A percentile compares a stretch with the other conserved stretches of the same genome.
These are phyloP conservation scores for Microctenopoma stevenorrisi DNA, from an alignment of 2,797 vertebrate species.

Conservation along the genomic window DNA sequence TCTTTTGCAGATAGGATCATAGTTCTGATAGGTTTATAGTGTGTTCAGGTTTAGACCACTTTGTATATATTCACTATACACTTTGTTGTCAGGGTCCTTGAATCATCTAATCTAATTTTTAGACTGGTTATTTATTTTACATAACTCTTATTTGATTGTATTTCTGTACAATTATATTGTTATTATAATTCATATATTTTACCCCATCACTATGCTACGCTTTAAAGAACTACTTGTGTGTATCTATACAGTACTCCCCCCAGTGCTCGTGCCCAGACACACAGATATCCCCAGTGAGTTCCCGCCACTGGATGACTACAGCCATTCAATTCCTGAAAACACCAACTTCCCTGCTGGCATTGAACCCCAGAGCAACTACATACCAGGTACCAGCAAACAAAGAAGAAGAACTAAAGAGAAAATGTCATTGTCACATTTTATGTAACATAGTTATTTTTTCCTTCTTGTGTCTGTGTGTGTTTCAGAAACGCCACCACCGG, in stretches of 20 bases:
- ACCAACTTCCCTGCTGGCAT: slow-evolving; percentile 99
- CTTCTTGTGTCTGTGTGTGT: slow-evolving; percentile 30
- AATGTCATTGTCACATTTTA: background rate
- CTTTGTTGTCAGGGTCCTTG: slow-evolving; percentile 14
- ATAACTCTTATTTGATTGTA: background rate
- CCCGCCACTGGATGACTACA: slow-evolving; percentile 96
- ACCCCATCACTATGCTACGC: background rate
- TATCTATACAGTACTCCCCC: slow-evolving; percentile 90
- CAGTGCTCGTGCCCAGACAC: slow-evolving; percentile 96
- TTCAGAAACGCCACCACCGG: slow-evolving; percentile 96
- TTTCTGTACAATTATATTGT: background rate
- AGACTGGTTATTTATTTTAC: too few species aligned
- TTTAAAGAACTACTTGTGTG: slow-evolving; percentile 2
- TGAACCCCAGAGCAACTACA: slow-evolving; percentile 98
- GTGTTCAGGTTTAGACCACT: too few species aligned
- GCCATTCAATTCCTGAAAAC: slow-evolving; percentile 99
- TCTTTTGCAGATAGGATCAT: background rate
- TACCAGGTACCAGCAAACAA: slow-evolving; percentile 89
- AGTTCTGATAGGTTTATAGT: background rate
- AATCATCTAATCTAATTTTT: background rate
- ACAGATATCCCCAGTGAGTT: slow-evolving; percentile 96
- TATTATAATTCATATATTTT: background rate
- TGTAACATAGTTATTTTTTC: background rate
- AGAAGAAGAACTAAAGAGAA: background rate
- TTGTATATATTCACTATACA: too few species aligned